Percentiles rank a stretch among this genome's conserved stretches.
phyloP scores from a whole-genome alignment of 2,113 vertebrate genomes.

The Mandrillus leucophaeus region DNA sequence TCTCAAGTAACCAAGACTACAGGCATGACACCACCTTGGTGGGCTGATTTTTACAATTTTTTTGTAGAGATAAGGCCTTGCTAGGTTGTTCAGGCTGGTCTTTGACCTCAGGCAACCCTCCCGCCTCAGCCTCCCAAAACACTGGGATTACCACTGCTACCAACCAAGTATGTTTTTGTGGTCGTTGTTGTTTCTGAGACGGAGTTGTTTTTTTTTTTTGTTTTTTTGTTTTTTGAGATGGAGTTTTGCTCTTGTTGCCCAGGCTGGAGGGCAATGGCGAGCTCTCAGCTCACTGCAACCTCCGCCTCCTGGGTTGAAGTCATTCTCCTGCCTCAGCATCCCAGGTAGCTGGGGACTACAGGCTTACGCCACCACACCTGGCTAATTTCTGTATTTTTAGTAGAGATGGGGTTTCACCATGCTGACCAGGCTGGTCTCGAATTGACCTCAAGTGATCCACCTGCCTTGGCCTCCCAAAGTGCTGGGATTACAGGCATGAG shows the following conservation, averaged over 20 bases:
- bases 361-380: neutral
- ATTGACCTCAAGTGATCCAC: neutral
- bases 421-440: neutral
- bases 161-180: no score
- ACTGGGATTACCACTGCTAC: no score
- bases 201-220: neutral
- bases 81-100: no score
- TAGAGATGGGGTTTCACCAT: neutral
- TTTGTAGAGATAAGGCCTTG: no score
- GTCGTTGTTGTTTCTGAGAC: no score
- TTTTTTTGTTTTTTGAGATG: no score
- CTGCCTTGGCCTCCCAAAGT: neutral
- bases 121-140: no score
- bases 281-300: neutral
- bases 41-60: no score
- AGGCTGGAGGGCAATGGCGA: neutral
- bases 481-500: neutral
- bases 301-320: neutral
- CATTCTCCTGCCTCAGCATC: neutral
- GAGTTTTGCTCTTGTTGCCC: neutral
- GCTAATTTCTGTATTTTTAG: neutral
- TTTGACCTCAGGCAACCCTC: no score
- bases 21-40: no score
- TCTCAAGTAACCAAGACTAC: no score
- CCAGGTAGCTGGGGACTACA: neutral